phyloP scores from a whole-genome alignment of 2,113 vertebrate species.

The Pterocles orientalis region DNA sequence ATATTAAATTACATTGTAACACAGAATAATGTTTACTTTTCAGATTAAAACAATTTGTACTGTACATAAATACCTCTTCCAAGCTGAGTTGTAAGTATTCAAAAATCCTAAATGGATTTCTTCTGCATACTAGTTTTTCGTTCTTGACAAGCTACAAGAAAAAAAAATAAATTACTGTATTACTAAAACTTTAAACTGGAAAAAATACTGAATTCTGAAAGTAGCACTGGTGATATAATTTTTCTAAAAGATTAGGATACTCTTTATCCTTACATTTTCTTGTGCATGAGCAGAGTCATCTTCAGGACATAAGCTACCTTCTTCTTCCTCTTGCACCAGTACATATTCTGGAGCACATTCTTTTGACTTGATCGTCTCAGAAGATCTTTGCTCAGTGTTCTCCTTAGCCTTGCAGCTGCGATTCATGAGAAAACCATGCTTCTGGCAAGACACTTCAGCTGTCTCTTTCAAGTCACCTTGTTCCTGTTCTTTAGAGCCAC shows the following conservation, averaged over 20 bases:
- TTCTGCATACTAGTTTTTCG: constrained; percentile 77
- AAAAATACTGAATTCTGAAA: background rate
- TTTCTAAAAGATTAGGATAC: background rate
- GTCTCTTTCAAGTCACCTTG: background rate
- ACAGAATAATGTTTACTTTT: background rate
- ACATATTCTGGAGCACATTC: constrained; percentile 69
- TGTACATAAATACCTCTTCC: constrained; percentile 85
- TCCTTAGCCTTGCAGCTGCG: background rate
- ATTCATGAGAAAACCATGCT: background rate
- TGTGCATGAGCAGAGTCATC: background rate
- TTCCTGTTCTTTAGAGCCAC: background rate
- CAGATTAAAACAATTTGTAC: background rate
- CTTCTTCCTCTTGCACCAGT: constrained; percentile 75
- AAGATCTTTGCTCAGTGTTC: background rate
- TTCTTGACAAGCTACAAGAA: constrained; percentile 56
- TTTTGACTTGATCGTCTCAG: background rate
- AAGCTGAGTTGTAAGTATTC: constrained; percentile 91
- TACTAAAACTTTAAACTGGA: background rate
- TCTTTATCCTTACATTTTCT: constrained; percentile 38
- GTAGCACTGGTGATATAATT: background rate
- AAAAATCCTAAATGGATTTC: constrained; percentile 83
- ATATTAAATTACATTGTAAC: background rate
- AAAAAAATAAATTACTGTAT: background rate
- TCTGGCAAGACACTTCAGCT: background rate
- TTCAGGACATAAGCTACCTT: background rate